Evolutionary conservation across 2,113 vertebrate genomes (phyloP).

Genomic region (Microtus oregoni): DNA sequence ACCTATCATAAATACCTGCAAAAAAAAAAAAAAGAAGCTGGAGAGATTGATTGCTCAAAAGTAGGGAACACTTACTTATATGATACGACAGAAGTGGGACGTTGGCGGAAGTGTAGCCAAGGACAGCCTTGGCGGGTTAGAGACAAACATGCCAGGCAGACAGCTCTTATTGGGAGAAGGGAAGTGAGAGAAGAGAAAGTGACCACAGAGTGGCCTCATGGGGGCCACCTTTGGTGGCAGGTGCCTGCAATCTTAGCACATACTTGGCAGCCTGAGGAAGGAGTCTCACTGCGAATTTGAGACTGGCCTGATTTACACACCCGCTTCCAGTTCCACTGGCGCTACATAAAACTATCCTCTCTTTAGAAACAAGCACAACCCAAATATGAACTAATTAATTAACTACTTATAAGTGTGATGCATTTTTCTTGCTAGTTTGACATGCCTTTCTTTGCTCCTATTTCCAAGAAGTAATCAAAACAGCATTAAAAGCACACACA

Average conservation of each 20-base stretch:
- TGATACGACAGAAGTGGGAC: no score
- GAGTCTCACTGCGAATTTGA: neutral
- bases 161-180: no score
- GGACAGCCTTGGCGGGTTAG: no score
- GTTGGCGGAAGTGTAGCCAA: no score
- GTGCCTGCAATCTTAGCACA: neutral
- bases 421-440: neutral
- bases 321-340: neutral
- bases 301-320: neutral
- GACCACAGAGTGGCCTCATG: no score
- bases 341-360: neutral
- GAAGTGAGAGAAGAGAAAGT: no score
- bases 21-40: neutral
- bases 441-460: neutral
- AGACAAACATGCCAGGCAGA: no score
- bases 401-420: neutral
- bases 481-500: neutral
- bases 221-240: neutral
- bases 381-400: neutral
- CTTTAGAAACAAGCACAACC: neutral
- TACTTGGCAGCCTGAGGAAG: neutral
- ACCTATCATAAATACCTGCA: neutral
- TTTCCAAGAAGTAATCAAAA: constrained; percentile 49
- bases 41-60: neutral
- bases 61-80: no score